These are phyloP conservation scores for Archivesica marissinica DNA, from an alignment of 1,140 invertebrate species.

Conservation along the genomic window DNA sequence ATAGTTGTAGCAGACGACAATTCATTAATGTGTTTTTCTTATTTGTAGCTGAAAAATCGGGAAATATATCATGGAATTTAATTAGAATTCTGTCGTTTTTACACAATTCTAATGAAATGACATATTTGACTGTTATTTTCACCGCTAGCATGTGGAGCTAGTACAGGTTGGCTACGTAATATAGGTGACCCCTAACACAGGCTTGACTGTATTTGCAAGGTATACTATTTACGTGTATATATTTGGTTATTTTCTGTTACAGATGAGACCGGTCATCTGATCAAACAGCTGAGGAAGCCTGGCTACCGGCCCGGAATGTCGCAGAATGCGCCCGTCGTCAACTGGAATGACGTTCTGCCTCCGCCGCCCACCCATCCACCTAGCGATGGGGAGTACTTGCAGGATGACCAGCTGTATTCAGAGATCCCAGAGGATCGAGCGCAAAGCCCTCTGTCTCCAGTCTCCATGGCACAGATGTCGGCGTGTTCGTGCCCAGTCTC, in stretches of 20 bases:
- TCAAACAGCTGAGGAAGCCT: slow-evolving; percentile 78
- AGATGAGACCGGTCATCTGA: slow-evolving; percentile 82
- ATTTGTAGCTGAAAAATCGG: too few relatives aligned
- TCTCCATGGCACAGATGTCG: slow-evolving; percentile 69
- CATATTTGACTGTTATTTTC: too few relatives aligned
- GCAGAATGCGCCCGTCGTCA: slow-evolving; percentile 85
- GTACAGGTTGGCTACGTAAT: too few relatives aligned
- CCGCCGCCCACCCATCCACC: slow-evolving; percentile 92
- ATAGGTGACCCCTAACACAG: too few relatives aligned
- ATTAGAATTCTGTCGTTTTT: too few relatives aligned
- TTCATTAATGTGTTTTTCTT: too few relatives aligned
- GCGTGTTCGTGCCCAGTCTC: slow-evolving; percentile 75
- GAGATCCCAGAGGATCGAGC: slow-evolving; percentile 70
- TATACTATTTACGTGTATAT: too few relatives aligned
- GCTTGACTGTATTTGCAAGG: too few relatives aligned
- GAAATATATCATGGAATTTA: too few relatives aligned
- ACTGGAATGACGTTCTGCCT: slow-evolving; percentile 90
- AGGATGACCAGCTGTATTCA: slow-evolving; percentile 66
- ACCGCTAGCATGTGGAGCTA: too few relatives aligned
- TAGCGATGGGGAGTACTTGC: slow-evolving; percentile 73
- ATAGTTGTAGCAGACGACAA: too few relatives aligned
- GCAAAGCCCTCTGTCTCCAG: slow-evolving; percentile 70
- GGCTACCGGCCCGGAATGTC: slow-evolving; percentile 68
- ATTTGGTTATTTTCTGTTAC: slow-evolving; percentile 53
- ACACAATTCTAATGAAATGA: too few relatives aligned